A percentile compares a stretch with the other conserved stretches of the same genome.
Evolutionary conservation across 2,797 vertebrate genomes (phyloP).

Genomic region (Gastrophryne carolinensis): DNA sequence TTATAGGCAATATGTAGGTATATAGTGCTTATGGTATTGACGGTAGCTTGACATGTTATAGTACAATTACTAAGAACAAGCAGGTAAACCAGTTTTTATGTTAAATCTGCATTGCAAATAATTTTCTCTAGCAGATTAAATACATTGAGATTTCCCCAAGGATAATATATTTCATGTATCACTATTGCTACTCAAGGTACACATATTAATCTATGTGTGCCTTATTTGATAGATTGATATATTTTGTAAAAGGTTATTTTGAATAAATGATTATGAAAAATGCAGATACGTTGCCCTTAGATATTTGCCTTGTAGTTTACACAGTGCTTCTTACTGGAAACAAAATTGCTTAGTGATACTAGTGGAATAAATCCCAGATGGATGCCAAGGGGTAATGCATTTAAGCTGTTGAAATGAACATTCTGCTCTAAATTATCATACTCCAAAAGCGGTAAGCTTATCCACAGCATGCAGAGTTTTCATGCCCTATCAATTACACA

Average conservation of each 20-base stretch:
- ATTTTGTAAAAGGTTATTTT: background rate
- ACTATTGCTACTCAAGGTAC: background rate
- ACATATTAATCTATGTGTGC: no score
- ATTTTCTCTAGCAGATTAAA: no score
- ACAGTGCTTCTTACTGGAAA: background rate
- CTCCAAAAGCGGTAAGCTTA: constrained; percentile 7
- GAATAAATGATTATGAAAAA: background rate
- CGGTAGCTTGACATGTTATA: no score
- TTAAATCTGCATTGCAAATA: no score
- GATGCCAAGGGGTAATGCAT: constrained; percentile 28
- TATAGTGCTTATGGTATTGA: no score
- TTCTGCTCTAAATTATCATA: constrained; percentile 21
- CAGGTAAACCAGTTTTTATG: no score
- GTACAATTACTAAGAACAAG: no score
- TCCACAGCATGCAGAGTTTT: constrained; percentile 16
- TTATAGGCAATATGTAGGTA: no score
- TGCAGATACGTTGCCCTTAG: background rate
- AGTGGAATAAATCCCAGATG: constrained; percentile 15
- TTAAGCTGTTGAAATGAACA: constrained; percentile 38
- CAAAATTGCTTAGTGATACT: background rate
- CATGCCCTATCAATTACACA: constrained; percentile 14
- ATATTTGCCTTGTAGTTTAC: constrained; percentile 9
- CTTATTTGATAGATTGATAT: background rate
- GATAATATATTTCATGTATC: background rate
- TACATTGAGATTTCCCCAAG: background rate